Conservation (phyloP, 2,888 invertebrate species). For the Gastrophysa polygoni region DNA sequence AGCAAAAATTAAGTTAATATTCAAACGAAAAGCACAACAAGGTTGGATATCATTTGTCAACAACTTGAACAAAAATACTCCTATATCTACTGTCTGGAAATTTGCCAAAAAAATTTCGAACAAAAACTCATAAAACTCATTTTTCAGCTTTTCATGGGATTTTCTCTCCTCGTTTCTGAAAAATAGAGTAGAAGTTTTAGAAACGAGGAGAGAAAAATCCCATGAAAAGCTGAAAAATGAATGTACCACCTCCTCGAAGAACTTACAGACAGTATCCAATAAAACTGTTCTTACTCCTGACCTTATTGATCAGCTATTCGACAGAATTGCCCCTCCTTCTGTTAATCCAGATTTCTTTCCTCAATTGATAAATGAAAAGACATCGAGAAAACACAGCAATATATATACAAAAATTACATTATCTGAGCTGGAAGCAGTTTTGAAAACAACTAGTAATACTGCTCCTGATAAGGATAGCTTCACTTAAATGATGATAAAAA, state of each 20-base stretch:
- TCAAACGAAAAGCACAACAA: conserved; percentile 1
- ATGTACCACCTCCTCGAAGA: no score
- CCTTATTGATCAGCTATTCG: not conserved
- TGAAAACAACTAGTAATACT: conserved; percentile 1
- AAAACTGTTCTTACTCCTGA: not conserved
- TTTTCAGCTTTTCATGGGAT: no score
- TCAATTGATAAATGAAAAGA: no score
- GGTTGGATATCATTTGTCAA: not conserved
- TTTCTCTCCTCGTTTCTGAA: no score
- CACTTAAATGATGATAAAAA: not conserved
- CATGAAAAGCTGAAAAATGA: no score
- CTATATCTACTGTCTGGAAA: not conserved
- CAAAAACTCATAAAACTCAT: no score
- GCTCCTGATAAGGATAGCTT: not conserved
- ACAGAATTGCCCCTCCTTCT: not conserved
- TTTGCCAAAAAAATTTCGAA: not conserved
- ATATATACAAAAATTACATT: no score
- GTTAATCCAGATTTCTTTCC: conserved; percentile 1
- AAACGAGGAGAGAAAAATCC: no score
- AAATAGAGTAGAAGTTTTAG: no score
- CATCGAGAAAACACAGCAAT: no score
- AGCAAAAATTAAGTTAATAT: not conserved
- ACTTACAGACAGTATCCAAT: no score
- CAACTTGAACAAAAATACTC: not conserved
- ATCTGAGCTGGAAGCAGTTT: not conserved